Conservation (phyloP, 37 sponge, comb jelly and placozoan genomes). For the Ephydatia muelleri region DNA sequence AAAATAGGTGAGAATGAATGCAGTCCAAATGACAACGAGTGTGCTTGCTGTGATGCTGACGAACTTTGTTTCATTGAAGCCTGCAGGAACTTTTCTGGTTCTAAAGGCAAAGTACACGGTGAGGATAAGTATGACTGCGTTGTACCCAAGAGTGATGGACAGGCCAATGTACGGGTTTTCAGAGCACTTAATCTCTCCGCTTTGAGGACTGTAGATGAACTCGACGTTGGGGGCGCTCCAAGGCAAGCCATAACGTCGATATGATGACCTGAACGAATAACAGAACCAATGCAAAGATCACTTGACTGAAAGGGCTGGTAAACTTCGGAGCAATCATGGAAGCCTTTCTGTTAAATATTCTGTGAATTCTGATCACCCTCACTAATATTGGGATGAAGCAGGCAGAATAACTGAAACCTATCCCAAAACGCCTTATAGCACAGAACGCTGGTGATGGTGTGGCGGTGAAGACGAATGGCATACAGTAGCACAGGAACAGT, state of each 20-base stretch:
- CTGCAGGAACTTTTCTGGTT: slow-evolving; percentile 58
- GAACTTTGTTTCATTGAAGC: slow-evolving; percentile 76
- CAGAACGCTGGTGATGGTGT: slow-evolving; percentile 47
- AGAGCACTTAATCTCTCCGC: slow-evolving; percentile 35
- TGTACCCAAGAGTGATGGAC: slow-evolving; percentile 37
- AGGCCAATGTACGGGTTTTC: slow-evolving; percentile 30
- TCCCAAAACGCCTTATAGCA: slow-evolving; percentile 31
- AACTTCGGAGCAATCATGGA: slow-evolving; percentile 12
- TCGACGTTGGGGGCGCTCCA: slow-evolving; percentile 24
- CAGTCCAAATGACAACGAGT: slow-evolving; percentile 57
- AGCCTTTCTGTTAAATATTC: slow-evolving; percentile 54
- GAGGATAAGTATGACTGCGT: slow-evolving; percentile 33
- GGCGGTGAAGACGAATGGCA: slow-evolving; percentile 48
- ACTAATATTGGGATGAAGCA: slow-evolving; percentile 61
- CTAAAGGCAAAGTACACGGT: slow-evolving; percentile 62
- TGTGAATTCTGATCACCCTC: slow-evolving; percentile 60
- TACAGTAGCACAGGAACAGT: slow-evolving; percentile 35
- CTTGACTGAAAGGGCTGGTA: slow-evolving; percentile 40
- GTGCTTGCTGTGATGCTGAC: slow-evolving; percentile 54
- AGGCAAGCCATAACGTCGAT: slow-evolving; percentile 27
- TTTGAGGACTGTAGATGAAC: not conserved
- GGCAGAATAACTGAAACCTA: slow-evolving; percentile 58
- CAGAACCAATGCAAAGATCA: slow-evolving; percentile 32
- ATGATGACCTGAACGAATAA: slow-evolving; percentile 35
- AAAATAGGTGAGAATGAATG: slow-evolving; percentile 62